These are phyloP conservation scores for Mercenaria mercenaria DNA, from an alignment of 1,140 invertebrate species.

Conservation along the genomic window DNA sequence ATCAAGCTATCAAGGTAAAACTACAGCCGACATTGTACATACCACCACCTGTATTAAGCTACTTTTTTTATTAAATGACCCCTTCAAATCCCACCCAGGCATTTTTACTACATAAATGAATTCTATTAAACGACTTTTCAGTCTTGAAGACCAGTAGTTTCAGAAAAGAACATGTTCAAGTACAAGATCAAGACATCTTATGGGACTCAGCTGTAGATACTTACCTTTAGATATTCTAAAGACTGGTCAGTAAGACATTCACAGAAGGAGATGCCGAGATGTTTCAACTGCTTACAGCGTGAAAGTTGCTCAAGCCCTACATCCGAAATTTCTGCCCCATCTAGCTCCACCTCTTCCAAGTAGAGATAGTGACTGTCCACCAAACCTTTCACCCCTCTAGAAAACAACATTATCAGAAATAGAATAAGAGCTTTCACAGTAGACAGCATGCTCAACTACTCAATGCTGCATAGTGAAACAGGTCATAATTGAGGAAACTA, in stretches of 20 bases:
- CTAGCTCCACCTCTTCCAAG: constrained; percentile 48
- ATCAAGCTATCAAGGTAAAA: too few relatives aligned
- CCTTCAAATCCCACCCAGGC: too few relatives aligned
- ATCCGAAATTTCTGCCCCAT: constrained; percentile 60
- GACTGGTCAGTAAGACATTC: constrained; percentile 55
- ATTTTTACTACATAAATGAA: too few relatives aligned
- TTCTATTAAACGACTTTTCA: too few relatives aligned
- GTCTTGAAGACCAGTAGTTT: too few relatives aligned
- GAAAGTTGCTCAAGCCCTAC: constrained; percentile 3
- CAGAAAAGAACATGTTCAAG: too few relatives aligned
- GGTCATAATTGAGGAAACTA: too few relatives aligned
- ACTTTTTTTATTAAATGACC: too few relatives aligned
- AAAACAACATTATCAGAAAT: background rate
- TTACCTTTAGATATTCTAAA: constrained; percentile 48
- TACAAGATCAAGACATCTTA: too few relatives aligned
- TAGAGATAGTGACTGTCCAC: constrained; percentile 16
- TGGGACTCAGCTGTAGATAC: too few relatives aligned
- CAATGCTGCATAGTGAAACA: background rate
- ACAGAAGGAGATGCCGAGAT: constrained; percentile 51
- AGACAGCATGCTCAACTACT: background rate
- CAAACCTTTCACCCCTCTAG: constrained; percentile 6
- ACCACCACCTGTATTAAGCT: too few relatives aligned
- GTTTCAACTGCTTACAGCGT: constrained; percentile 10
- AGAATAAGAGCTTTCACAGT: background rate
- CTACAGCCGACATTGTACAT: too few relatives aligned